Conservation (phyloP, 1,140 invertebrate genomes). For the Hyles vespertilio region DNA sequence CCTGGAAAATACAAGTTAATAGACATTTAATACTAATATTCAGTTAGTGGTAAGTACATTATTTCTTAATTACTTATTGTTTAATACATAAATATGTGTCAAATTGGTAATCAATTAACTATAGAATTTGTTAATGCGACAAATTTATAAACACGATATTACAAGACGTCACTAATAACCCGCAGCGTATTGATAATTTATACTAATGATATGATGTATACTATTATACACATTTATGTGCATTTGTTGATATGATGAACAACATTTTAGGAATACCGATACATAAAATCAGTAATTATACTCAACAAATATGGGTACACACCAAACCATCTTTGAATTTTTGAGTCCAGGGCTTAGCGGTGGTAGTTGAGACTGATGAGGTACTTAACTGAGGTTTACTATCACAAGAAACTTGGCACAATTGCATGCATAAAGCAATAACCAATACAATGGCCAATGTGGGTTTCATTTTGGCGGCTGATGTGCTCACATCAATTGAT, state of each 20-base stretch:
- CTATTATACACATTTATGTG: background rate
- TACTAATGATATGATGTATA: background rate
- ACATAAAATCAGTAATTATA: too few species aligned
- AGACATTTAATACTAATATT: background rate
- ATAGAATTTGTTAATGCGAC: too few species aligned
- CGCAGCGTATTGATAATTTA: too few species aligned
- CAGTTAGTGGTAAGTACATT: too few species aligned
- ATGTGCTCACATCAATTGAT: background rate
- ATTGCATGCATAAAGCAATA: conserved; percentile 23
- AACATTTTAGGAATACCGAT: too few species aligned
- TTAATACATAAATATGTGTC: too few species aligned
- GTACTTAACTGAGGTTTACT: background rate
- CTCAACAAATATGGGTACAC: conserved; percentile 18
- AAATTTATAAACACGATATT: too few species aligned
- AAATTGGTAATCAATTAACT: too few species aligned
- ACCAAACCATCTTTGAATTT: conserved; percentile 45
- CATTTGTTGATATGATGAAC: background rate
- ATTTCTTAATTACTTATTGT: too few species aligned
- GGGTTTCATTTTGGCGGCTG: conserved; percentile 1
- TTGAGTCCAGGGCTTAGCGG: conserved; percentile 31
- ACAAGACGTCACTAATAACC: too few species aligned
- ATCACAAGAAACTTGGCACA: conserved; percentile 21
- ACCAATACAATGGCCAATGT: conserved; percentile 27
- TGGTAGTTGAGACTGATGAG: conserved; percentile 21
- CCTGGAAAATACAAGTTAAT: conserved; percentile 25